Conservation (phyloP, 2,113 vertebrate genomes). For the Coryphaenoides rupestris region DNA sequence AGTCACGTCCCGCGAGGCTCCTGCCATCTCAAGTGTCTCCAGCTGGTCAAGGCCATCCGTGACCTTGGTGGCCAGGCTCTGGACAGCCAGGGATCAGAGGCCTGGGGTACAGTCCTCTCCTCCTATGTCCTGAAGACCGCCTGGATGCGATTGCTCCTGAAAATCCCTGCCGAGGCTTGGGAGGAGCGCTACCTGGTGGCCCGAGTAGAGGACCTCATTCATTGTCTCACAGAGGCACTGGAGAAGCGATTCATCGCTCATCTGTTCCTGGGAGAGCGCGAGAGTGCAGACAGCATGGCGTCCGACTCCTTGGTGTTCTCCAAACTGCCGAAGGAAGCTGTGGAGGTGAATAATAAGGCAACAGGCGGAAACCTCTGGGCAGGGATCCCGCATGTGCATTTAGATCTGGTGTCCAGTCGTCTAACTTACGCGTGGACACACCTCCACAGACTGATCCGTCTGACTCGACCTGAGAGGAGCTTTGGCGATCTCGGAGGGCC, state of each 20-base stretch:
- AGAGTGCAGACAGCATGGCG: neutral
- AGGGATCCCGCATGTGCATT: neutral
- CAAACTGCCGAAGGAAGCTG: neutral
- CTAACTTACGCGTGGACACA: slow-evolving; percentile 11
- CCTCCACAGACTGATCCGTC: slow-evolving; percentile 9
- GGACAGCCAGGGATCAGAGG: slow-evolving; percentile 59
- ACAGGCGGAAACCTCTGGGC: slow-evolving; percentile 6
- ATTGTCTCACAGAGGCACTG: neutral
- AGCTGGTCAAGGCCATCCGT: slow-evolving; percentile 81
- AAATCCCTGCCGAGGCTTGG: slow-evolving; percentile 45
- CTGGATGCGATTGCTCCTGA: slow-evolving; percentile 74
- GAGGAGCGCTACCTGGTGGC: slow-evolving; percentile 7
- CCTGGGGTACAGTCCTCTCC: slow-evolving; percentile 77
- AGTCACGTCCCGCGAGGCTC: slow-evolving; percentile 72
- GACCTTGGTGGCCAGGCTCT: slow-evolving; percentile 73
- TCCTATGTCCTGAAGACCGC: slow-evolving; percentile 80
- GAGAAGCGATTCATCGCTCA: neutral
- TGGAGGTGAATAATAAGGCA: neutral
- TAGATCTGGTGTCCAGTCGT: slow-evolving; percentile 2
- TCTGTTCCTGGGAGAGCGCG: slow-evolving; percentile 6
- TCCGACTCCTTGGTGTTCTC: neutral
- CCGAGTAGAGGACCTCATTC: neutral
- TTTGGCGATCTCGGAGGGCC: neutral
- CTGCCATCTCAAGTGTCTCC: slow-evolving; percentile 84
- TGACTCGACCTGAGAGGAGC: neutral